These are phyloP conservation scores for Hylyphantes graminicola DNA, from an alignment of 1,140 invertebrate species.

Conservation along the genomic window DNA sequence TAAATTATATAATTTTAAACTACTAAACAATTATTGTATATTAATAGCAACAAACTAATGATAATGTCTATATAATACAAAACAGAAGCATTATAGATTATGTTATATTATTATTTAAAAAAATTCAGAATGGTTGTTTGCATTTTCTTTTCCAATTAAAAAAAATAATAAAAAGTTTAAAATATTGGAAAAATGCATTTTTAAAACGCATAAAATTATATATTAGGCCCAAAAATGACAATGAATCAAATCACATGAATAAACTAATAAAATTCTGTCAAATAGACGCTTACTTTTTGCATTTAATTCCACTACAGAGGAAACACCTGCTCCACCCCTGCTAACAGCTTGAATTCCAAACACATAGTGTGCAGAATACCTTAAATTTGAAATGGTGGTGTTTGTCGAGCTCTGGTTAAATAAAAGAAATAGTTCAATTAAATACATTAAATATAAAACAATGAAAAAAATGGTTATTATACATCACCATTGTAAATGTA, in stretches of 20 bases:
- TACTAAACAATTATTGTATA: too few relatives aligned
- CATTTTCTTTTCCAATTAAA: too few relatives aligned
- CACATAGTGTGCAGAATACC: neutral
- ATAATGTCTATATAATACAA: too few relatives aligned
- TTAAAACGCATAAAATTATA: neutral
- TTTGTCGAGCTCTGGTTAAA: neutral
- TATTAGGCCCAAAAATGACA: neutral
- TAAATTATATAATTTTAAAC: too few relatives aligned
- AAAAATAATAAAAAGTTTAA: too few relatives aligned
- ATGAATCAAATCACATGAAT: neutral
- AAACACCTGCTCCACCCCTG: neutral
- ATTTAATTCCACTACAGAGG: neutral
- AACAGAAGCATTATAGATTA: too few relatives aligned
- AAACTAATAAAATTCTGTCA: neutral
- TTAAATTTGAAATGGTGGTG: neutral
- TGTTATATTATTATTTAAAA: too few relatives aligned
- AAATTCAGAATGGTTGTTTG: too few relatives aligned
- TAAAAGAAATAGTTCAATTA: neutral
- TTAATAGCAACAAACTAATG: too few relatives aligned
- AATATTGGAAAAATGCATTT: neutral
- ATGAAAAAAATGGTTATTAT: too few relatives aligned
- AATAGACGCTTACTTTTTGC: neutral
- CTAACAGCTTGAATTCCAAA: slow-evolving; percentile 15
- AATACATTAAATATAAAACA: too few relatives aligned
- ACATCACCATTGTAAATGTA: too few relatives aligned